Percentiles rank a stretch among this genome's conserved stretches.
Evolutionary conservation across 2,888 invertebrate genomes (phyloP).

Genomic region (Pandemis cinnamomeana): DNA sequence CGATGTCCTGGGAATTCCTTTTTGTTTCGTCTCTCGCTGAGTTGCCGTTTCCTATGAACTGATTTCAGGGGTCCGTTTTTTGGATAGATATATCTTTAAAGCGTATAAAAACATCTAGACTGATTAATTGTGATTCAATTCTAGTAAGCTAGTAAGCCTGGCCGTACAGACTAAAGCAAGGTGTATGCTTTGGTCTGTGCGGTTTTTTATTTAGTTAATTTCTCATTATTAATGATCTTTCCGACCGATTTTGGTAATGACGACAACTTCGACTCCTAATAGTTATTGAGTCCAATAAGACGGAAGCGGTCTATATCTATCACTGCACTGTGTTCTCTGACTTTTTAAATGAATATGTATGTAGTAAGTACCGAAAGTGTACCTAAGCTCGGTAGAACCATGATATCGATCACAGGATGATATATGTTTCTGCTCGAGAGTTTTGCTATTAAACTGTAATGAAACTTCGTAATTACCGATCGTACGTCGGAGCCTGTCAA

Average conservation of each 20-base stretch:
- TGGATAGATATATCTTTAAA: not conserved
- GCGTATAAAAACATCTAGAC: not conserved
- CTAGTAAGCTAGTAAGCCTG: no score
- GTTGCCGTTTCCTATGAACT: conserved; percentile 6
- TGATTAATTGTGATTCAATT: not conserved
- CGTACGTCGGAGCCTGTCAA: conserved; percentile 41
- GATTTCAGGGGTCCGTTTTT: not conserved
- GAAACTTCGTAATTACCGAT: conserved; percentile 47
- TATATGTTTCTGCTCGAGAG: conserved; percentile 34
- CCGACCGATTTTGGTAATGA: no score
- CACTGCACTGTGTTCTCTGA: no score
- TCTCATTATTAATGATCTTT: no score
- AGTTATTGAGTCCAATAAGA: no score
- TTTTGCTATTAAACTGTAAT: conserved; percentile 47
- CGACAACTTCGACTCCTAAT: no score
- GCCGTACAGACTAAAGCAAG: no score
- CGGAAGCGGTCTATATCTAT: no score
- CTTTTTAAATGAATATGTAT: no score
- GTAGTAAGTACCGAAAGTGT: no score
- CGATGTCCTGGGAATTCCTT: conserved; percentile 29
- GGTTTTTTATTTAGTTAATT: no score
- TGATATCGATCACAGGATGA: conserved; percentile 6
- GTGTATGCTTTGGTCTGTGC: no score
- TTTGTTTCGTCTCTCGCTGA: conserved; percentile 23
- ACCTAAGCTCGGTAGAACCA: not conserved